These are phyloP conservation scores for Patella caerulea DNA, from an alignment of 2,888 invertebrate genomes.

Conservation along the genomic window DNA sequence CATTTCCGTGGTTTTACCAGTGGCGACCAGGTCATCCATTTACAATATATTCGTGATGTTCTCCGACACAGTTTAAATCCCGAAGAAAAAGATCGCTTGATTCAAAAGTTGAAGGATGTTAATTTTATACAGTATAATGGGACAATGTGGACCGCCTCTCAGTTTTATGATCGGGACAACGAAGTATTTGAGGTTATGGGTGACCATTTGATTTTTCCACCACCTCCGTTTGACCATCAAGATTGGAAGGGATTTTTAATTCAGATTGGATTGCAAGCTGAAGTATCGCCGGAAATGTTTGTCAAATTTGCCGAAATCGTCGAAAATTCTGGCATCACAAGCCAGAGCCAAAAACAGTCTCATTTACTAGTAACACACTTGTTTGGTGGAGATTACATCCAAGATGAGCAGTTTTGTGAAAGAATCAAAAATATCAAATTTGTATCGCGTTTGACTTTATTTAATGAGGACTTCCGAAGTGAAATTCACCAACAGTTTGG, in stretches of 20 bases:
- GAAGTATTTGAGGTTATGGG: constrained; percentile 46
- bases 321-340: constrained; percentile 18
- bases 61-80: background rate
- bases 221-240: constrained; percentile 14
- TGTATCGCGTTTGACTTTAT: constrained; percentile 20
- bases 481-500: constrained; percentile 17
- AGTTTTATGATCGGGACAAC: constrained; percentile 48
- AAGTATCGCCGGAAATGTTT: constrained; percentile 32
- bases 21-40: constrained; percentile 18
- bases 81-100: constrained; percentile 30
- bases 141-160: constrained; percentile 33
- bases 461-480: background rate
- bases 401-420: constrained; percentile 10
- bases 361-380: constrained; percentile 25
- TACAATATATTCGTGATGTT: constrained; percentile 26
- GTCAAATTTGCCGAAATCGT: constrained; percentile 34
- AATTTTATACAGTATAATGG: constrained; percentile 40
- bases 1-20: constrained; percentile 19
- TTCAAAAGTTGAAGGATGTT: constrained; percentile 32
- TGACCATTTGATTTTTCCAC: constrained; percentile 40
- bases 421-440: constrained; percentile 27
- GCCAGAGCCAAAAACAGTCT: constrained; percentile 21
- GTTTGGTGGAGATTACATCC: constrained; percentile 13
- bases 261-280: constrained; percentile 28
- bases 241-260: constrained; percentile 31